These are phyloP conservation scores for Microchirus variegatus DNA, from an alignment of 2,797 vertebrate genomes.

Conservation along the genomic window DNA sequence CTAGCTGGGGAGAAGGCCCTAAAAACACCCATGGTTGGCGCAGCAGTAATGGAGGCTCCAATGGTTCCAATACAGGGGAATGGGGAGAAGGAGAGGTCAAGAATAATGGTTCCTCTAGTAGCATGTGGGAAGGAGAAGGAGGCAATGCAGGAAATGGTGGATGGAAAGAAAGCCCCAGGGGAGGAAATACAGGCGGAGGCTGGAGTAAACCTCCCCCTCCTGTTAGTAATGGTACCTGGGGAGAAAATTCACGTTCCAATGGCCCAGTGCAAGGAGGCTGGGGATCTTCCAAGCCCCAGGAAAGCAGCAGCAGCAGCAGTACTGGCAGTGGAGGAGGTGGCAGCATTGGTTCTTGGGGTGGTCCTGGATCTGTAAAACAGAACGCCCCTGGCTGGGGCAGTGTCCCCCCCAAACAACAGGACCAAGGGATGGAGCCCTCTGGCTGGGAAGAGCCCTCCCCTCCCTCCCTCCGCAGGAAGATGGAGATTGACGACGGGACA, in stretches of 20 bases:
- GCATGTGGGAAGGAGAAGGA: conserved; percentile 89
- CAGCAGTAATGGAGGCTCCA: conserved; percentile 82
- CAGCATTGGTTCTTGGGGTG: conserved; percentile 87
- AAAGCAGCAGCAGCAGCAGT: conserved; percentile 81
- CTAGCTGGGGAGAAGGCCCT: conserved; percentile 90
- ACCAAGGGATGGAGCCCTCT: conserved; percentile 87
- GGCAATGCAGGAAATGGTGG: conserved; percentile 84
- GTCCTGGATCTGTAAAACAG: conserved; percentile 92
- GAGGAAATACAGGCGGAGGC: conserved; percentile 79
- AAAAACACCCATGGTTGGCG: conserved; percentile 89
- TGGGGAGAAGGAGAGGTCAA: conserved; percentile 90
- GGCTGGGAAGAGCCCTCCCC: conserved; percentile 99
- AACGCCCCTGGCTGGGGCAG: conserved; percentile 85
- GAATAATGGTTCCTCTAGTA: conserved; percentile 85
- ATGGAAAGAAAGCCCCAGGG: conserved; percentile 89
- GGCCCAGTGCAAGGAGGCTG: conserved; percentile 86
- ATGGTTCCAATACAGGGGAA: conserved; percentile 82
- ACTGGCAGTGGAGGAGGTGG: conserved; percentile 73
- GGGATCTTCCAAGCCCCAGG: conserved; percentile 90
- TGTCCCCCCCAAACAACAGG: conserved; percentile 74
- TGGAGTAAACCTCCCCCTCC: conserved; percentile 72
- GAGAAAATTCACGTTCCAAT: conserved; percentile 77
- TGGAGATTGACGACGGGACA: conserved; percentile 98
- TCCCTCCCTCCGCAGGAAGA: conserved; percentile 95
- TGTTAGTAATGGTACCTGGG: conserved; percentile 81